A percentile compares a stretch with the other conserved stretches of the same genome.
phyloP scores from a whole-genome alignment of 2,797 vertebrate species.

The Anguilla anguilla region DNA sequence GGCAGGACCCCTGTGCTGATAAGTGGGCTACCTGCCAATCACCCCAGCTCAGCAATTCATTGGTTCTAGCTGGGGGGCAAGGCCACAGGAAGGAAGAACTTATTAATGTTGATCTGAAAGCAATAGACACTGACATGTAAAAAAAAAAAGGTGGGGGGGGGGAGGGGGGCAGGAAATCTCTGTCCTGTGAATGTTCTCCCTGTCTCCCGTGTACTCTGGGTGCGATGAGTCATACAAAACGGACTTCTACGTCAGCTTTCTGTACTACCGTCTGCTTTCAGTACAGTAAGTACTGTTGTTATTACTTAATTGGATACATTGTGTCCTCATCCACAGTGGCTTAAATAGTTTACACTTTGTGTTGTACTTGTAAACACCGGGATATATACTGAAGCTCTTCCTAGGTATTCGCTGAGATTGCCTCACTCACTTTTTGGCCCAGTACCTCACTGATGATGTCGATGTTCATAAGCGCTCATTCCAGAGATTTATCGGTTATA shows the following conservation, averaged over 20 bases:
- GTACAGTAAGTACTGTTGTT: background rate
- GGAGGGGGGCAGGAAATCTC: background rate
- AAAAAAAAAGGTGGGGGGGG: constrained; percentile 2
- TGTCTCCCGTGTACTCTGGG: background rate
- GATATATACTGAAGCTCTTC: background rate
- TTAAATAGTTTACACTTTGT: background rate
- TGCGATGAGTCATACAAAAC: background rate
- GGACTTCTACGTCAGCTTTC: background rate
- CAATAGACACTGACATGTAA: constrained; percentile 66
- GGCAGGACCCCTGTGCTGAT: constrained; percentile 46
- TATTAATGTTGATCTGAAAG: constrained; percentile 36
- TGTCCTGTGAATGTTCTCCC: background rate
- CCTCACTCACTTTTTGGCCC: background rate
- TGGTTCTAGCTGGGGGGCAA: constrained; percentile 52
- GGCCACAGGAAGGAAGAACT: constrained; percentile 58
- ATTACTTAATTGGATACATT: background rate
- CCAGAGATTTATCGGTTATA: background rate
- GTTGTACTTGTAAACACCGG: background rate
- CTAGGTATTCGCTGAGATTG: background rate
- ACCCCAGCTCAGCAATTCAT: constrained; percentile 67
- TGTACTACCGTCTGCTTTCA: background rate
- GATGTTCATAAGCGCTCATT: background rate
- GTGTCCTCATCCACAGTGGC: background rate
- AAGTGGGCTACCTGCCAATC: constrained; percentile 56
- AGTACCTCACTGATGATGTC: background rate